Percentiles rank a stretch among this genome's conserved stretches.
These are phyloP conservation scores for Drosophila littoralis DNA, from an alignment of 1,140 invertebrate genomes.

Conservation along the genomic window DNA sequence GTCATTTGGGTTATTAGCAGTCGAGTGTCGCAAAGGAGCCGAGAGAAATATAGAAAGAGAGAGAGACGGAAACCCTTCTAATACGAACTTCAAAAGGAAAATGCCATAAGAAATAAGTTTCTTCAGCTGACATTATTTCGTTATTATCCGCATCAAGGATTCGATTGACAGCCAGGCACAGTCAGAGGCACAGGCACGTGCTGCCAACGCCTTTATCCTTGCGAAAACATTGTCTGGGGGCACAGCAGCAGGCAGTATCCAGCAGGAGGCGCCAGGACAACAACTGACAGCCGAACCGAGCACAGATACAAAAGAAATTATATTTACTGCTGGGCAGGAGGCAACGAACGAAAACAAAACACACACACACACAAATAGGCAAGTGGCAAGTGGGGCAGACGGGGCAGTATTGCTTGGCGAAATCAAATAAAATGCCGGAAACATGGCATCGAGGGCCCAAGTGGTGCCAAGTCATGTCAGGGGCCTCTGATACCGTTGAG, in stretches of 20 bases:
- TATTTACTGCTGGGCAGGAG: conserved; percentile 55
- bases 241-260: conserved; percentile 10
- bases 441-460: conserved; percentile 65
- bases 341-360: conserved; percentile 55
- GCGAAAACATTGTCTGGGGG: conserved; percentile 77
- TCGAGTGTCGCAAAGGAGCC: conserved; percentile 34
- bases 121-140: conserved; percentile 74
- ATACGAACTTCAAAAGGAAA: conserved; percentile 54
- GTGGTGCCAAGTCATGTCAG: conserved; percentile 48
- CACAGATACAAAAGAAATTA: conserved; percentile 77
- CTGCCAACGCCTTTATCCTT: conserved; percentile 75
- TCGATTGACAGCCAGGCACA: conserved; percentile 71
- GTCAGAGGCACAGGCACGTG: conserved; percentile 69
- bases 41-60: too few species aligned
- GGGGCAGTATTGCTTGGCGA: conserved; percentile 18
- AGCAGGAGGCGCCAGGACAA: conserved; percentile 17
- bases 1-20: conserved; percentile 79
- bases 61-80: conserved; percentile 62
- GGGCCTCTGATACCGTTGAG: conserved; percentile 12
- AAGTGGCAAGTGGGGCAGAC: conserved; percentile 16
- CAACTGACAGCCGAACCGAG: conserved; percentile 44
- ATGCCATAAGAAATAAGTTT: conserved; percentile 57
- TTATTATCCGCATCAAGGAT: conserved; percentile 82
- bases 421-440: conserved; percentile 80
- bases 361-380: conserved; percentile 46